Base-by-base conservation (phyloP, 2,888 invertebrate genomes). In the Polyploca ridens region DNA sequence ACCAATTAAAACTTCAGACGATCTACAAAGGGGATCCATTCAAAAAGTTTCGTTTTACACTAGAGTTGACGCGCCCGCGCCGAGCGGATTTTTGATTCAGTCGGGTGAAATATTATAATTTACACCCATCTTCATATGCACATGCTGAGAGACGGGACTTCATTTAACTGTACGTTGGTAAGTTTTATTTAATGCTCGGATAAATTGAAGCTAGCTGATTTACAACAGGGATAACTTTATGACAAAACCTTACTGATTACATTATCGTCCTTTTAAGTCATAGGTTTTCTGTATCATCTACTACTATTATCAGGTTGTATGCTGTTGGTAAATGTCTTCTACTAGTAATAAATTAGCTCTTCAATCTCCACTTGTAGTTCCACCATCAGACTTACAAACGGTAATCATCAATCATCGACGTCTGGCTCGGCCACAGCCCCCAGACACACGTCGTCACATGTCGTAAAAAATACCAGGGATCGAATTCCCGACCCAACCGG, bases 401-500 rank as follows among this genome's bases (percentile, higher is more conserved):
- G 72, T 66, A 69, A 70, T 69, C 72, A 77, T 81, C 82, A 75
- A 75, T 82, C 82, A 81, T 79, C 61, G 41, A 11, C 11, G 67
- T 33, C 27, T 54, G 66, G 62, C 62, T 63, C 60, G 64, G 58
- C 58, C 19, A 54, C 63, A 63, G 63, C 46, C 60, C 41, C 33
- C 57, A 13, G 63, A 58, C 62, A 67, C 63, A 46, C 61, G 61
- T 61, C 71, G 78, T 75, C 77, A 77, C 73, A 70, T 70, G 69
- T 64, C 64, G 61, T 46, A 49, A 61, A 70, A 70, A 67, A 76
- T 66, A 69, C 71, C 62, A 65, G 72, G 72, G 78, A 77, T 77
- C 76, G 75, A 65, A 77, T 77, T 77, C 77, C 76, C 73, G 69
- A 69, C 69, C 61, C 69, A 72, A 77, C 77, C 77, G 77, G 77